Conservation (phyloP, 2,113 vertebrate genomes). For the Dipodomys merriami region DNA sequence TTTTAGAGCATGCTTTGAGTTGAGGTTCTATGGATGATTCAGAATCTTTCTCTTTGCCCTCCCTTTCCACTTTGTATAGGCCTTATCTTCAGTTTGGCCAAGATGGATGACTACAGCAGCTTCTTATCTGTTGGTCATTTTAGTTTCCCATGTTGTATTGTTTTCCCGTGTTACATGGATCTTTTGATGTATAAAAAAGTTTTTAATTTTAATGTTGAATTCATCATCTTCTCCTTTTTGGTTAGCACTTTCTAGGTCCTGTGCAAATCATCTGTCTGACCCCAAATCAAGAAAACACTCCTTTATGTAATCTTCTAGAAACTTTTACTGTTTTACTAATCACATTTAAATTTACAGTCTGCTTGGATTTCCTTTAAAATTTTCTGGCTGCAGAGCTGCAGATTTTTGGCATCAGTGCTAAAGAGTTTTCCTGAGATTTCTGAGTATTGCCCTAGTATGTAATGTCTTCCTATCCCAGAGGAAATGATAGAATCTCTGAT, state of each 20-base stretch:
- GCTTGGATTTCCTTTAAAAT: neutral
- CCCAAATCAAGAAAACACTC: neutral
- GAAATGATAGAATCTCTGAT: neutral
- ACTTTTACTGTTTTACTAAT: neutral
- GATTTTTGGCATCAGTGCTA: neutral
- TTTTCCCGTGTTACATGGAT: neutral
- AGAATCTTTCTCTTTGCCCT: neutral
- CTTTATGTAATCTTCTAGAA: neutral
- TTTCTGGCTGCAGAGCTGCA: neutral
- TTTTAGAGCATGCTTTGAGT: neutral
- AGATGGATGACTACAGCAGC: neutral
- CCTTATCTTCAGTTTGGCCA: neutral
- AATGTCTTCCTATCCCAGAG: neutral
- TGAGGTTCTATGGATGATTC: neutral
- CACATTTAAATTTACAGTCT: neutral
- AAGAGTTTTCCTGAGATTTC: neutral
- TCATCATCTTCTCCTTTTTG: neutral
- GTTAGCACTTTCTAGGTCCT: neutral
- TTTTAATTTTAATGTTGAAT: slow-evolving; percentile 15
- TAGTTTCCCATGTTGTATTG: neutral
- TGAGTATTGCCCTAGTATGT: neutral
- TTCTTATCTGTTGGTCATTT: neutral
- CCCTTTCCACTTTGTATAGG: neutral
- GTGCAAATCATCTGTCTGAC: neutral
- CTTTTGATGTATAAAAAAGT: neutral